Evolutionary conservation across 2,113 vertebrate species (phyloP).

Genomic region (Sciurus niger): DNA sequence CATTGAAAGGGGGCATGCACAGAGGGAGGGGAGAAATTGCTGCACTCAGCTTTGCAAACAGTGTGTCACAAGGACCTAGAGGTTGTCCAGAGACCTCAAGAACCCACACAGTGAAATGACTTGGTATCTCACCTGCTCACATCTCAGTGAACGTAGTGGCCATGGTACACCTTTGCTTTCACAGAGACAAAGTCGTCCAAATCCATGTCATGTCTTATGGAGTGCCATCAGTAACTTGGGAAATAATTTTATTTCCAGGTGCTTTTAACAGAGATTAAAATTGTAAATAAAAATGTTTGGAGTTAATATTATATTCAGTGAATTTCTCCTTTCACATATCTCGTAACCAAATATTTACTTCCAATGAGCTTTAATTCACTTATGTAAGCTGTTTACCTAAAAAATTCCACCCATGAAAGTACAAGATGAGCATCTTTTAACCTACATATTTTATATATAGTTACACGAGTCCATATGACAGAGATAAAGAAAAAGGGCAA

Average conservation of each 20-base stretch:
- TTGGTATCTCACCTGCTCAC: not conserved
- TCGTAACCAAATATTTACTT: not conserved
- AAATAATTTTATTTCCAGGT: not conserved
- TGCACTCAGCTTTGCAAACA: too few species aligned
- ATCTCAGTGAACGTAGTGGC: not conserved
- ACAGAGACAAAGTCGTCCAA: not conserved
- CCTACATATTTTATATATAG: too few species aligned
- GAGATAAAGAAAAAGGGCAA: too few species aligned
- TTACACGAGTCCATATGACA: too few species aligned
- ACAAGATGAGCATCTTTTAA: not conserved
- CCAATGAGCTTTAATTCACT: not conserved
- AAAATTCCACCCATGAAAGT: not conserved
- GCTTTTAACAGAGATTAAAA: not conserved
- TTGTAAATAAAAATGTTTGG: not conserved
- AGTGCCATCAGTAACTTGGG: not conserved
- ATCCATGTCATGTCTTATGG: not conserved
- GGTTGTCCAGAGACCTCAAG: too few species aligned
- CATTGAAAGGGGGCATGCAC: too few species aligned
- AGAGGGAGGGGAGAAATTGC: too few species aligned
- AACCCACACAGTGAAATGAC: not conserved
- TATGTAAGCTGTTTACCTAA: not conserved
- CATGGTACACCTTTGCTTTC: not conserved
- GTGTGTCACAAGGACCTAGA: too few species aligned
- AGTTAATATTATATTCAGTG: not conserved
- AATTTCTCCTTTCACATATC: not conserved